Base-by-base conservation (phyloP, 2,888 invertebrate species). In the Lithodes maja region DNA sequence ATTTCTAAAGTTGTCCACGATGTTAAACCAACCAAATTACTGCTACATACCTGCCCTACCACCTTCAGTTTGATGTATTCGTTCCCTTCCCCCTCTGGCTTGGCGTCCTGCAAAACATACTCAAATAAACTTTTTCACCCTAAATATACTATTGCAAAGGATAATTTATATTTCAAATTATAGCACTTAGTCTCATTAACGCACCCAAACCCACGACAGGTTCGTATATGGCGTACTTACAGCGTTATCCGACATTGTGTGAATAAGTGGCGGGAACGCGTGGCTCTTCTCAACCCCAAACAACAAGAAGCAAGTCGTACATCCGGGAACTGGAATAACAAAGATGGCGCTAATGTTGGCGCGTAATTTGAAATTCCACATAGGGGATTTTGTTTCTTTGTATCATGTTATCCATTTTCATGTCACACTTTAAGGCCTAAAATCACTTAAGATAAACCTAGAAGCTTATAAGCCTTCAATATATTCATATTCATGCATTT, bases 31-130 rank as follows among this genome's bases (percentile, higher is more conserved):
- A 33, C 33, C 33, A 33, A 33, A 33, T 33, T 33, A 33, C 33
- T 33, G 33, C 33, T 49, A 87, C 87, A 84, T 79, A 95, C 95
- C 93, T 95, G 95, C 92, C 96, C 96, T 83, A 96, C 96, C 85
- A 96, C 96, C 94, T 96, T 96, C 92, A 96, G 94, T 93, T 96
- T 96, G 93, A 96, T 96, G 93, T 96, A 96, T 93, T 96, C 96
- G 83, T 92, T 91, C 77, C 92, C 92, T 85, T 91, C 92, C 33
- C 91, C 92, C 77, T 91, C 92, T 53, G 92, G 92, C 85, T 92
- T 92, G 74, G 91, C 85, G 80, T 92, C 92, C 92, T 92, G 87
- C 0, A 69, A 78, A 75, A 87, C 15, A 53, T 74, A 7, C 33
- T 5, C 9, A 3, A 81, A 17, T 49, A 52, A 54, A 78, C 52